Percentiles rank a stretch among this genome's conserved stretches.
Evolutionary conservation across 2,113 vertebrate species (phyloP).

Genomic region (Chionomys nivalis): DNA sequence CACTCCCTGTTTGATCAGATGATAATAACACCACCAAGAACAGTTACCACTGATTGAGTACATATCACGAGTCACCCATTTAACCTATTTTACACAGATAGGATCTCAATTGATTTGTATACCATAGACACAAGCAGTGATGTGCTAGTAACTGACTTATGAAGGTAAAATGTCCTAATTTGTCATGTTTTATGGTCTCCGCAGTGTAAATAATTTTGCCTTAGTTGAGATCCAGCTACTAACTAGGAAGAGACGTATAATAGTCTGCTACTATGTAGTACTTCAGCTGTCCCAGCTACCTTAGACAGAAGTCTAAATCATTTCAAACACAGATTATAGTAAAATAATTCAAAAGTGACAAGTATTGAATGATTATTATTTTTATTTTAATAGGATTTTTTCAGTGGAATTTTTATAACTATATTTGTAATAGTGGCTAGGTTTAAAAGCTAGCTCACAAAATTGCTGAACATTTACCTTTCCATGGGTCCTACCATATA

Average conservation of each 20-base stretch:
- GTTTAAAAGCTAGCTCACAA: conserved; percentile 21
- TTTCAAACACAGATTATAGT: background rate
- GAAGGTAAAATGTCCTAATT: conserved; percentile 18
- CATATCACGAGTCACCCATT: conserved; percentile 5
- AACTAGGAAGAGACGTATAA: background rate
- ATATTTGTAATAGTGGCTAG: conserved; percentile 6
- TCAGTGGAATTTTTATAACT: conserved; percentile 27
- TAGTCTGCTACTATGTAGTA: background rate
- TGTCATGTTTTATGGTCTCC: conserved; percentile 35
- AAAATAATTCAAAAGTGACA: conserved; percentile 42
- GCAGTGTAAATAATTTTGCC: conserved; percentile 27
- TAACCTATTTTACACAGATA: conserved; percentile 26
- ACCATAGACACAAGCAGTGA: background rate
- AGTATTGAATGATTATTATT: background rate
- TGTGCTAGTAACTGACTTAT: background rate
- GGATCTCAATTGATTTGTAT: conserved; percentile 50
- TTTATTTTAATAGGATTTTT: conserved; percentile 26
- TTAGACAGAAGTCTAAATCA: conserved; percentile 23
- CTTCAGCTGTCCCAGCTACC: background rate
- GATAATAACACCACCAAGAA: conserved; percentile 50
- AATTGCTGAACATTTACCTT: conserved; percentile 22
- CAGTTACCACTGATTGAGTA: conserved; percentile 44
- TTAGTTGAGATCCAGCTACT: conserved; percentile 27
- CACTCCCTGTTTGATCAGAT: background rate
- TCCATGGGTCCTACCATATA: background rate